Percentiles rank a stretch among this genome's conserved stretches.
Conservation (phyloP, 2,797 vertebrate genomes). For the Sebastes hubbsi region DNA sequence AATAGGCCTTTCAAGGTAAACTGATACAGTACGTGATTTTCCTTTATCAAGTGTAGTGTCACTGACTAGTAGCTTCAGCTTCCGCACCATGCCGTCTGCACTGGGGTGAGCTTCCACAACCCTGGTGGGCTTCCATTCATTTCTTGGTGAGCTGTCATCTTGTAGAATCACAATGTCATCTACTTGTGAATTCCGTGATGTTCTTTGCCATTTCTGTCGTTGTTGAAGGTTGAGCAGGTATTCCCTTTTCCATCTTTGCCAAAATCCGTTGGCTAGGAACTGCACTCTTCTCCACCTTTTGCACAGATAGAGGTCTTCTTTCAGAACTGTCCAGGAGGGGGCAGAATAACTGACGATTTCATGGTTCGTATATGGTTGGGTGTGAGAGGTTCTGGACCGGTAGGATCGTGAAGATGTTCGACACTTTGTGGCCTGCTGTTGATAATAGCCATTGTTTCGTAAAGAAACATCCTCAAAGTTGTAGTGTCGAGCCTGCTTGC, state of each 20-base stretch:
- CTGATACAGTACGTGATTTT: neutral
- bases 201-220: neutral
- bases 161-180: neutral
- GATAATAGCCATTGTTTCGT: conserved; percentile 17
- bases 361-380: too few relatives aligned
- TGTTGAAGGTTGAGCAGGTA: conserved; percentile 11
- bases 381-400: too few relatives aligned
- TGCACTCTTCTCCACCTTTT: neutral
- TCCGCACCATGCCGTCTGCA: neutral
- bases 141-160: neutral
- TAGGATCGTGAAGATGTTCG: too few relatives aligned
- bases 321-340: too few relatives aligned
- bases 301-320: too few relatives aligned
- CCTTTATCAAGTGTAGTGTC: neutral
- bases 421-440: neutral
- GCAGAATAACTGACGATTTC: too few relatives aligned
- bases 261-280: conserved; percentile 9
- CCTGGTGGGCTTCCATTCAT: neutral
- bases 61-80: neutral
- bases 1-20: neutral
- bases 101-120: neutral
- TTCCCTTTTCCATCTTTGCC: neutral
- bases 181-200: neutral
- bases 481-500: neutral
- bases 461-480: neutral